A percentile compares a stretch with the other conserved stretches of the same genome.
Conservation (phyloP, 2,888 invertebrate species). For the Acanthococcus lagerstroemiae region DNA sequence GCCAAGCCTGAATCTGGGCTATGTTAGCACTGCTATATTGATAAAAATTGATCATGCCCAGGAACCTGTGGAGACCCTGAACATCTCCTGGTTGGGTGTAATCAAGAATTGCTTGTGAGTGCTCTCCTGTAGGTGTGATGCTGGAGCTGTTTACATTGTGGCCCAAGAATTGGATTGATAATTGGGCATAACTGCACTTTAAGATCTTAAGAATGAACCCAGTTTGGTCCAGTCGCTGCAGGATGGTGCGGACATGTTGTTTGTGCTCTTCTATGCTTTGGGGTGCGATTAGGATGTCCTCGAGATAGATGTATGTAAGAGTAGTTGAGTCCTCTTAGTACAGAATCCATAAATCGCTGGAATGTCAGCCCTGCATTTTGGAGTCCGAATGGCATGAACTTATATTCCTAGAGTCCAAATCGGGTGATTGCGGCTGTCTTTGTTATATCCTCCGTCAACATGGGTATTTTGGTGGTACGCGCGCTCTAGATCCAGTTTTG, state of each 20-base stretch:
- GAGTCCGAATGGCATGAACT: background rate
- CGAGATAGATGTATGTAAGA: background rate
- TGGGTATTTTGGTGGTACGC: too few relatives aligned
- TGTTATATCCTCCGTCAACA: background rate
- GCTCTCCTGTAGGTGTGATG: background rate
- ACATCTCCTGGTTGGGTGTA: background rate
- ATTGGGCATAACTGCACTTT: background rate
- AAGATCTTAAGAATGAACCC: background rate
- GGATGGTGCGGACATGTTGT: background rate
- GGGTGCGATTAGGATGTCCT: background rate
- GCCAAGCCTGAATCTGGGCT: background rate
- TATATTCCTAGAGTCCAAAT: background rate
- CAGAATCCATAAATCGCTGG: background rate
- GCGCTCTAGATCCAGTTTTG: too few relatives aligned
- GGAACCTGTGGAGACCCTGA: background rate
- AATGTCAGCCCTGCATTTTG: background rate
- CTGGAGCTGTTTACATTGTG: background rate
- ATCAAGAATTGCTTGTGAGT: background rate
- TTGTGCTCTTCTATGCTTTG: background rate
- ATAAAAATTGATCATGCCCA: background rate
- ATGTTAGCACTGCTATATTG: background rate
- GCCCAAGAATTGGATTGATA: background rate
- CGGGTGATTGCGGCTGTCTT: background rate
- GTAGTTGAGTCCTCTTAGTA: background rate
- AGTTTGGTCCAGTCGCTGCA: background rate